These are phyloP conservation scores for Catharus ustulatus DNA, from an alignment of 2,797 vertebrate species.

Conservation along the genomic window DNA sequence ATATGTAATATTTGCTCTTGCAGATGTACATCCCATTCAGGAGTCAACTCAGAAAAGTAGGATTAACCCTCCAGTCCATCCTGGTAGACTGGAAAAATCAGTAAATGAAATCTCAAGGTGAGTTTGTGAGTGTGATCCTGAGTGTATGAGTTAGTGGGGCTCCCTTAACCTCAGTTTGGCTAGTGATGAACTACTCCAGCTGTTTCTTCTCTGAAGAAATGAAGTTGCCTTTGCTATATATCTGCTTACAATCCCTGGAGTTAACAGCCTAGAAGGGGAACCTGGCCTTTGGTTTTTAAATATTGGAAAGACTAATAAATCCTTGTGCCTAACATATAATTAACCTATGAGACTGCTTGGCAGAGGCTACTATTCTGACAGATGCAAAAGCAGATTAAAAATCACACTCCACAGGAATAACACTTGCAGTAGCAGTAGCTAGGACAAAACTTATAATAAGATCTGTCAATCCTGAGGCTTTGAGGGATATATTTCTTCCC, in stretches of 20 bases:
- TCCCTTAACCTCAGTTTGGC: background rate
- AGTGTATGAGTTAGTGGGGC: background rate
- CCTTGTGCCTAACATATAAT: background rate
- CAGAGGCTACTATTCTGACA: background rate
- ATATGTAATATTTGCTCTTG: background rate
- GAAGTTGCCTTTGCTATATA: background rate
- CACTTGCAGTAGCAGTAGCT: background rate
- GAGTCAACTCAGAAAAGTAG: background rate
- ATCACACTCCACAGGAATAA: background rate
- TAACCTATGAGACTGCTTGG: background rate
- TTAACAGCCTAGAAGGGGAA: background rate
- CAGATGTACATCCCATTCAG: background rate
- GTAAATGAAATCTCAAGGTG: background rate
- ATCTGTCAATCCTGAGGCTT: background rate
- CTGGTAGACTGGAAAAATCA: background rate
- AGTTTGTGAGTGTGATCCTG: background rate
- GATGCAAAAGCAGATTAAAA: background rate
- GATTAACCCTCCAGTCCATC: background rate
- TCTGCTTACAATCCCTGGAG: background rate
- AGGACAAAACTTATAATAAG: background rate
- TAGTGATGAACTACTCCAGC: background rate
- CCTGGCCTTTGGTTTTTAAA: background rate
- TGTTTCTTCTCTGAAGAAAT: background rate
- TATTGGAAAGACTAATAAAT: background rate
- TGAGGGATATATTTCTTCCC: background rate